These are phyloP conservation scores for Syrmaticus mikado DNA, from an alignment of 2,113 vertebrate genomes.

Conservation along the genomic window DNA sequence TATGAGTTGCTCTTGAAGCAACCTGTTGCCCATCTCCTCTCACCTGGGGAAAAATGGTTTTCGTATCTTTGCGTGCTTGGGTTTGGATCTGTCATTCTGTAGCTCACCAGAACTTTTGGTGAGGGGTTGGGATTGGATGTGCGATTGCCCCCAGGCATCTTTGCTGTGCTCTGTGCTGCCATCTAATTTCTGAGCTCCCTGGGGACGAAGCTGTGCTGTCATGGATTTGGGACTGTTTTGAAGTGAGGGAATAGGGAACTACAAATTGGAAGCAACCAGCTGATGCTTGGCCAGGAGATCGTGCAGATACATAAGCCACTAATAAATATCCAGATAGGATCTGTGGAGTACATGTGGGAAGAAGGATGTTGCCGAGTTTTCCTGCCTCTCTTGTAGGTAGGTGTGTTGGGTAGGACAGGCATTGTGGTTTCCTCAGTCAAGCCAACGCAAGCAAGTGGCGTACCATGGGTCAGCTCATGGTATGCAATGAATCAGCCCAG, in stretches of 20 bases:
- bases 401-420: constrained; percentile 48
- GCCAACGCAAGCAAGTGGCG: constrained; percentile 73
- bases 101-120: background rate
- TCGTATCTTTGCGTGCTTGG: rapidly evolving
- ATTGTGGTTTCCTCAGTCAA: constrained; percentile 69
- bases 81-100: rapidly evolving
- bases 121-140: background rate
- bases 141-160: rapidly evolving
- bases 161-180: background rate
- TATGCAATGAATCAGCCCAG: constrained; percentile 72
- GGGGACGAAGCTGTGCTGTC: background rate
- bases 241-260: background rate
- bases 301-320: background rate
- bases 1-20: background rate
- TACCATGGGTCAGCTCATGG: constrained; percentile 54
- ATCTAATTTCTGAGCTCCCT: background rate
- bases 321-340: background rate
- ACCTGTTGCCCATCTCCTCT: rapidly evolving
- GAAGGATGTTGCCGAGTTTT: background rate
- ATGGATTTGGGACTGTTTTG: background rate
- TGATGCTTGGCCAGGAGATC: background rate
- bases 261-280: background rate
- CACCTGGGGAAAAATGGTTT: background rate
- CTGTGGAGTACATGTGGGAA: background rate
- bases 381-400: constrained; percentile 35